These are phyloP conservation scores for Morphnarchus princeps DNA, from an alignment of 2,113 vertebrate species.

Conservation along the genomic window DNA sequence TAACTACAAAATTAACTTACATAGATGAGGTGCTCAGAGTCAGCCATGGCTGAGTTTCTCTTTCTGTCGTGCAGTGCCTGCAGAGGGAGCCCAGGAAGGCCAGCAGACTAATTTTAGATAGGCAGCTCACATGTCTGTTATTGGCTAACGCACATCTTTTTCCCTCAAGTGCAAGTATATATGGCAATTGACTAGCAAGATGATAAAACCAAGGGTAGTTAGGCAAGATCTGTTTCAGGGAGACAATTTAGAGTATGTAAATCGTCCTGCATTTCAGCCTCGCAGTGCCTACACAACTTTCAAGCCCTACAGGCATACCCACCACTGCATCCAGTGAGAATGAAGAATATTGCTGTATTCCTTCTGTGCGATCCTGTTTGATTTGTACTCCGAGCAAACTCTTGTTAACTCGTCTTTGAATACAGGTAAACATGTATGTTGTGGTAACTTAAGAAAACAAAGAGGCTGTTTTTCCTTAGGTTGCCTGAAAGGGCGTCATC, in stretches of 20 bases:
- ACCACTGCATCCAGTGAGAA: conserved; percentile 21
- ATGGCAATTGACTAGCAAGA: background rate
- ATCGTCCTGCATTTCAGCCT: conserved; percentile 14
- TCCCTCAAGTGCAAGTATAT: background rate
- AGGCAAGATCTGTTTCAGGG: background rate
- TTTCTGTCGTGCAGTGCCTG: background rate
- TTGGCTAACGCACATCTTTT: background rate
- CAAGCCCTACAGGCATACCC: background rate
- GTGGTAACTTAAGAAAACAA: background rate
- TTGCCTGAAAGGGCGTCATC: background rate
- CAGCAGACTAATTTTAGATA: background rate
- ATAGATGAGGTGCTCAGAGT: background rate
- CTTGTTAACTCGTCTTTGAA: background rate
- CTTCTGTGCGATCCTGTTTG: conserved; percentile 17
- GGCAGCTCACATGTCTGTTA: background rate
- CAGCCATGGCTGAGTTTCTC: background rate
- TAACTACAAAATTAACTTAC: background rate
- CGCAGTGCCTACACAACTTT: background rate
- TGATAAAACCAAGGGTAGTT: background rate
- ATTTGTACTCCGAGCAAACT: background rate
- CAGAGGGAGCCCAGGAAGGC: background rate
- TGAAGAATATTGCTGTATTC: background rate
- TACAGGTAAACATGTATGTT: background rate
- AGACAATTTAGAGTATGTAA: background rate
- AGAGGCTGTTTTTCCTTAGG: background rate